Conservation (phyloP, 2,113 vertebrate genomes). For the Penelope pileata region DNA sequence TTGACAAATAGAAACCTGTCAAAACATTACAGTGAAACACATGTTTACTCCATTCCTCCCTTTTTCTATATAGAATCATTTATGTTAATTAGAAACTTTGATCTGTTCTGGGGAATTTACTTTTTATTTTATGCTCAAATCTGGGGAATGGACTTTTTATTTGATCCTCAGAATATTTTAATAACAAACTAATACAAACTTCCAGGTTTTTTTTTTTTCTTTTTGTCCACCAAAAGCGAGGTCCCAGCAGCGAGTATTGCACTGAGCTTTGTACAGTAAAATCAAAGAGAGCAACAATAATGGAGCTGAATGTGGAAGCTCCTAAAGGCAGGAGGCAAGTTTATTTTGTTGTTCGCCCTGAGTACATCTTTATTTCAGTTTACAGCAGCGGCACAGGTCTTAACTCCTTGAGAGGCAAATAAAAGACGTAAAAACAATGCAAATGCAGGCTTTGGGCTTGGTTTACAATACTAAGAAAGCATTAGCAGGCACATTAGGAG, state of each 20-base stretch:
- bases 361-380: not conserved
- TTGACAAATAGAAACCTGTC: not conserved
- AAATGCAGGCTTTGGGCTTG: not conserved
- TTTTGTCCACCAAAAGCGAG: not conserved
- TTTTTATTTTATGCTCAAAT: not conserved
- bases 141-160: not conserved
- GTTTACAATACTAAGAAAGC: not conserved
- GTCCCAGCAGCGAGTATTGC: not conserved
- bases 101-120: not conserved
- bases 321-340: not conserved
- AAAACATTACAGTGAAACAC: not conserved
- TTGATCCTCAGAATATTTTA: not conserved
- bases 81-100: not conserved
- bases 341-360: constrained; percentile 1
- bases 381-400: not conserved
- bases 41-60: not conserved
- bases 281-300: not conserved
- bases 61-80: not conserved
- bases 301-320: not conserved
- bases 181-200: not conserved
- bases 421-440: not conserved
- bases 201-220: not conserved
- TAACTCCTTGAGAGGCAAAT: not conserved
- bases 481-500: not conserved
- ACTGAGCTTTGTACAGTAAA: not conserved